Evolutionary conservation across 2,113 vertebrate species (phyloP).

Genomic region (Lepisosteus osseus): DNA sequence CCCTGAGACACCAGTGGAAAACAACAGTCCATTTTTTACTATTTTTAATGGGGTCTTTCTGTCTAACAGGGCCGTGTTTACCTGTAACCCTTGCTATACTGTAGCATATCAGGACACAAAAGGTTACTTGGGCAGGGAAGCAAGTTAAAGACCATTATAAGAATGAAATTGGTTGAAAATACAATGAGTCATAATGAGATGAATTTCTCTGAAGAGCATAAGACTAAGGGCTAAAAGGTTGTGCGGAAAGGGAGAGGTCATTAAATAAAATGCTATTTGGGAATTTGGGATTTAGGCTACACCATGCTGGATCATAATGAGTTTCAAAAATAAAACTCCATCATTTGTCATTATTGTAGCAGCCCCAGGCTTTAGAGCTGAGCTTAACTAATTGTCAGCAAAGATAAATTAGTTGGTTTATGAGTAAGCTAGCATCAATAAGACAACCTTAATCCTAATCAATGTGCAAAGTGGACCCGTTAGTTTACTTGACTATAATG

Average conservation of each 20-base stretch:
- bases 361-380: background rate
- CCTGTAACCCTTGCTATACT: too few relatives aligned
- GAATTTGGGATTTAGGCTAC: slow-evolving; percentile 1
- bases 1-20: too few relatives aligned
- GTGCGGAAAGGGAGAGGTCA: background rate
- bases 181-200: background rate
- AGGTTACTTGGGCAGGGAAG: background rate
- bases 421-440: slow-evolving; percentile 9
- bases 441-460: slow-evolving; percentile 46
- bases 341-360: background rate
- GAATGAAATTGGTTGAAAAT: background rate
- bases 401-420: background rate
- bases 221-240: background rate
- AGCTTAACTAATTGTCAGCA: slow-evolving; percentile 11
- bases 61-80: too few relatives aligned
- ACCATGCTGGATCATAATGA: slow-evolving; percentile 6
- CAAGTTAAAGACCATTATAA: background rate
- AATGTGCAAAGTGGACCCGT: slow-evolving; percentile 33
- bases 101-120: background rate
- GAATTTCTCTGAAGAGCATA: background rate
- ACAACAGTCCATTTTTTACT: too few relatives aligned
- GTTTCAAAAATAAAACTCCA: slow-evolving; percentile 13
- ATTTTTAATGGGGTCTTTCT: too few relatives aligned
- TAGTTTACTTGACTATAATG: slow-evolving; percentile 32
- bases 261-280: slow-evolving; percentile 9